Evolutionary conservation across 2,797 vertebrate species (phyloP).

Genomic region (Pogonophryne albipinna): DNA sequence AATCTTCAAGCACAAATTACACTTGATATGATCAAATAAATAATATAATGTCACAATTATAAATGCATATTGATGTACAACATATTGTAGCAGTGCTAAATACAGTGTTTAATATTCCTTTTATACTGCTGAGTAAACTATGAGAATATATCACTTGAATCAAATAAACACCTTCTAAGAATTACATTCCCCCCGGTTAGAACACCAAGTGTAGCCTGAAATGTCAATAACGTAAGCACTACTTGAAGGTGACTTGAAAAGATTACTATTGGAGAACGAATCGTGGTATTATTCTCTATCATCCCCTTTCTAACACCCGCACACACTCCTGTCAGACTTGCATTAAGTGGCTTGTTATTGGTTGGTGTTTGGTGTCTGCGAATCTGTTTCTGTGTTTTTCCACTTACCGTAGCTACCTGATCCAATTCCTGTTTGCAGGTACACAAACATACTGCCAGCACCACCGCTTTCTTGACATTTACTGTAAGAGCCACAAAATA

Average conservation of each 20-base stretch:
- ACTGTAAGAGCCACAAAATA: constrained; percentile 65
- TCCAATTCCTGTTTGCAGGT: constrained; percentile 63
- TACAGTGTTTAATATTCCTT: constrained; percentile 3
- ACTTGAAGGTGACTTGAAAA: constrained; percentile 48
- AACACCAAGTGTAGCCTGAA: constrained; percentile 34
- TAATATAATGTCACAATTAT: not conserved
- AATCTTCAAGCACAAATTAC: not conserved
- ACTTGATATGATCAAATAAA: not conserved
- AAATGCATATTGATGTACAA: constrained; percentile 1
- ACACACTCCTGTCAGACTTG: constrained; percentile 39
- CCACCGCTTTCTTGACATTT: constrained; percentile 76
- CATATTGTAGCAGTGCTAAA: not conserved
- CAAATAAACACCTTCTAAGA: constrained; percentile 26
- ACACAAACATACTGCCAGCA: constrained; percentile 57
- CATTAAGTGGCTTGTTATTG: constrained; percentile 56
- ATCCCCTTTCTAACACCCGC: constrained; percentile 32
- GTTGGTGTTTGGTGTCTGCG: constrained; percentile 35
- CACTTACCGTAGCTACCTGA: constrained; percentile 42
- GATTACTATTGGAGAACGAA: constrained; percentile 31
- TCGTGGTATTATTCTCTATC: constrained; percentile 39
- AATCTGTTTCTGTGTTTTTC: constrained; percentile 40
- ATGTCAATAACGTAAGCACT: constrained; percentile 31
- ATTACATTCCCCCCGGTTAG: not conserved
- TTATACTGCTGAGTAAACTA: constrained; percentile 9
- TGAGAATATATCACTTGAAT: constrained; percentile 24